phyloP scores from a whole-genome alignment of 2,888 invertebrate genomes.

The Platynereis dumerilii region DNA sequence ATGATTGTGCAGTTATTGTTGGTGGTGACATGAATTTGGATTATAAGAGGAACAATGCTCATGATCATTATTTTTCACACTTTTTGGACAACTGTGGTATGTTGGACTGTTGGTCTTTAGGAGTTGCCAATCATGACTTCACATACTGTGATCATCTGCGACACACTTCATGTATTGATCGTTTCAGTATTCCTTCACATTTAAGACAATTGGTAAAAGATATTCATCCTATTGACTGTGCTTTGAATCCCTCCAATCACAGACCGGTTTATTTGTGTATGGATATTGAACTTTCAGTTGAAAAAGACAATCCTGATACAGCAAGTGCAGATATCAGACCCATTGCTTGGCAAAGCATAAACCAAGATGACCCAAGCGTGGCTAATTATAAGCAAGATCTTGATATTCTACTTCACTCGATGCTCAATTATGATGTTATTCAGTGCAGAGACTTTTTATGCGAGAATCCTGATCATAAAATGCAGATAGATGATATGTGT shows the following conservation, averaged over 20 bases:
- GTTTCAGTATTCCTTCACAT: not conserved
- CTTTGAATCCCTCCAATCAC: slow-evolving; percentile 2
- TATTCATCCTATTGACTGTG: not conserved
- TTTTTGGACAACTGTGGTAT: not conserved
- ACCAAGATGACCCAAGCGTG: not conserved
- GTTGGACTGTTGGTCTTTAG: not conserved
- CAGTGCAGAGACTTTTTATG: not conserved
- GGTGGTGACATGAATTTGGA: slow-evolving; percentile 6
- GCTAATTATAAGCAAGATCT: no score
- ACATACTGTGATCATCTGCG: not conserved
- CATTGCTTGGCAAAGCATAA: not conserved
- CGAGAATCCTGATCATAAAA: not conserved
- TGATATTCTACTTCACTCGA: no score
- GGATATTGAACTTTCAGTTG: not conserved
- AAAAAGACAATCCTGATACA: not conserved
- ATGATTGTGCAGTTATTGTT: not conserved
- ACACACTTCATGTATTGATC: slow-evolving; percentile 3
- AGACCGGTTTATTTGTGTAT: not conserved
- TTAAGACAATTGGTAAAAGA: not conserved
- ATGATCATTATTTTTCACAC: not conserved
- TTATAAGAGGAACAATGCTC: not conserved
- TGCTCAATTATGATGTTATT: not conserved
- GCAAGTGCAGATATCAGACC: not conserved
- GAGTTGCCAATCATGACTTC: not conserved
- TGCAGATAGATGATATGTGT: not conserved